A percentile compares a stretch with the other conserved stretches of the same genome.
phyloP scores from a whole-genome alignment of 2,888 invertebrate genomes.

The Noctua fimbriata region DNA sequence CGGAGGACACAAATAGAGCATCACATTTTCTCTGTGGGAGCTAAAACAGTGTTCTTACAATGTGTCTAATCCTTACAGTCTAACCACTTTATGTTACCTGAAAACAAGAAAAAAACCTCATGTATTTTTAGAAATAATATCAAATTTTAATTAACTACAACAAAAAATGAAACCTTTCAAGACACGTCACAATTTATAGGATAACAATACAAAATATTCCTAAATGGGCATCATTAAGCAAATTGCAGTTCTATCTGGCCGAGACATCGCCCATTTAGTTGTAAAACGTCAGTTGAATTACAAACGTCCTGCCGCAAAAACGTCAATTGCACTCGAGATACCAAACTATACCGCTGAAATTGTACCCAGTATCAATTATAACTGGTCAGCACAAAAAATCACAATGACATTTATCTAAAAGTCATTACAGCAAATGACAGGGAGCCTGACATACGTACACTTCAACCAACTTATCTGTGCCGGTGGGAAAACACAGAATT shows the following conservation, averaged over 20 bases:
- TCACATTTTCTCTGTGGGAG: background rate
- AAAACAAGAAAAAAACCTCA: background rate
- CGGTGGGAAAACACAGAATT: background rate
- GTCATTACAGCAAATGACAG: conserved; percentile 58
- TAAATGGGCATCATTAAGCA: conserved; percentile 58
- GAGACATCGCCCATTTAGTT: conserved; percentile 59
- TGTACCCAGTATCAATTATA: conserved; percentile 57
- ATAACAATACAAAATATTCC: conserved; percentile 39
- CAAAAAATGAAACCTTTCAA: background rate
- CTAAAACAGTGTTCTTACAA: background rate
- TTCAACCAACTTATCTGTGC: background rate
- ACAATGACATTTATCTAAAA: conserved; percentile 65
- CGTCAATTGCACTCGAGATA: conserved; percentile 52
- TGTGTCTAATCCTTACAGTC: too few species aligned
- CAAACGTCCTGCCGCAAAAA: conserved; percentile 59
- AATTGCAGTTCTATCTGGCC: conserved; percentile 59
- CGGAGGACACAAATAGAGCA: conserved; percentile 19
- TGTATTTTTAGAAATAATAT: conserved; percentile 1
- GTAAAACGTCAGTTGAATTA: conserved; percentile 57
- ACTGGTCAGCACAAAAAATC: conserved; percentile 52
- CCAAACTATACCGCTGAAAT: conserved; percentile 44
- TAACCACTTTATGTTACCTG: background rate
- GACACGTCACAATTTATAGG: conserved; percentile 25
- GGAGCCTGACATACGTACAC: conserved; percentile 15
- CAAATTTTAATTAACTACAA: background rate